Evolutionary conservation across 2,113 vertebrate genomes (phyloP).

Genomic region (Plecotus auritus): DNA sequence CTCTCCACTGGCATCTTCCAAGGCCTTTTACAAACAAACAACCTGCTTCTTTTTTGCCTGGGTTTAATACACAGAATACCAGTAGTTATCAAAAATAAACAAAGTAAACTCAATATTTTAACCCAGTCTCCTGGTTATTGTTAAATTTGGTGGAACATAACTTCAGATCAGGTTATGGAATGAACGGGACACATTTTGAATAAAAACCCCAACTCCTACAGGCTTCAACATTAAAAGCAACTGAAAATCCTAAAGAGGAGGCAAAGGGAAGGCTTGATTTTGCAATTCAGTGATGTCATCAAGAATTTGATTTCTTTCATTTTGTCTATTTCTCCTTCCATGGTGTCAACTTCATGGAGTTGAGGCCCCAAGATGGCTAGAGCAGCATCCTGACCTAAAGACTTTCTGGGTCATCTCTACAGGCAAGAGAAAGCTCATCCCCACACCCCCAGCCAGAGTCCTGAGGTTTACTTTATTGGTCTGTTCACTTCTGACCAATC

Average conservation of each 20-base stretch:
- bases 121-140: not conserved
- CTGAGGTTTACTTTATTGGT: not conserved
- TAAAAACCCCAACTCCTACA: not conserved
- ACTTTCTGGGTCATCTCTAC: not conserved
- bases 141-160: not conserved
- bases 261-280: not conserved
- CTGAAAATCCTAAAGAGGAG: not conserved
- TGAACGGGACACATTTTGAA: not conserved
- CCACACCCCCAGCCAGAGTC: not conserved
- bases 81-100: not conserved
- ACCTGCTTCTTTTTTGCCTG: not conserved
- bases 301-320: not conserved
- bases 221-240: not conserved
- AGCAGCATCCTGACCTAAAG: not conserved
- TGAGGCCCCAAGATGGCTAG: not conserved
- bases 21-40: not conserved
- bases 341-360: not conserved
- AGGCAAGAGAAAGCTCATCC: not conserved
- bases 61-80: not conserved
- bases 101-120: not conserved
- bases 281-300: not conserved
- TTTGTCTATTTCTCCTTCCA: not conserved
- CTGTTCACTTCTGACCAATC: not conserved
- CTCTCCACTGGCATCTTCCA: not conserved
- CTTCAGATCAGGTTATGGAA: not conserved